A percentile compares a stretch with the other conserved stretches of the same genome.
Conservation (phyloP, 2,113 vertebrate species). For the Lophius piscatorius region DNA sequence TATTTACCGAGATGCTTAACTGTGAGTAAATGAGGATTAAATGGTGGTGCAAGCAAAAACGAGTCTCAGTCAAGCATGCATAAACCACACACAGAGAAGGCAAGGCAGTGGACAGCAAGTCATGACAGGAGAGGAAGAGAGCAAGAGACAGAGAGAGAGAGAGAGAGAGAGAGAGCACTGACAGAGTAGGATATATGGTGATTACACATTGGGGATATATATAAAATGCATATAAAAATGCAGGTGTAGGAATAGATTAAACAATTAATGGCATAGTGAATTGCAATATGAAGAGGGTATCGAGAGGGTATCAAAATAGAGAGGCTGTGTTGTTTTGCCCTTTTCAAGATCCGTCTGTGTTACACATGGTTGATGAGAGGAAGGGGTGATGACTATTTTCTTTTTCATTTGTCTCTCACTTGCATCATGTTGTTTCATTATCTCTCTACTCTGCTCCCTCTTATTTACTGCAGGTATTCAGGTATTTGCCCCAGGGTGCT, state of each 20-base stretch:
- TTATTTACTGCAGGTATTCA: conserved; percentile 75
- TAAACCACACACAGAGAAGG: conserved; percentile 21
- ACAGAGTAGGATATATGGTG: conserved; percentile 8
- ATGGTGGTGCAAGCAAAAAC: conserved; percentile 20
- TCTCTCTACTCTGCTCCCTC: conserved; percentile 19
- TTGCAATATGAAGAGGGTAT: neutral
- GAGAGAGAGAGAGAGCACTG: conserved; percentile 1
- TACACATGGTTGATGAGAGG: conserved; percentile 48
- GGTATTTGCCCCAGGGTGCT: conserved; percentile 73
- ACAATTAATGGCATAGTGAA: conserved; percentile 9
- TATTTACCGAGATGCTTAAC: neutral
- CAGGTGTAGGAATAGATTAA: conserved; percentile 26
- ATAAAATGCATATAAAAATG: conserved; percentile 22
- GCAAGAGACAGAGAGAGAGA: conserved; percentile 12
- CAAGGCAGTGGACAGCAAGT: conserved; percentile 47
- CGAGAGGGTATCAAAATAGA: conserved; percentile 25
- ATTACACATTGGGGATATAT: conserved; percentile 5
- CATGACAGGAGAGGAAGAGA: conserved; percentile 45
- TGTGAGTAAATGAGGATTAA: conserved; percentile 4
- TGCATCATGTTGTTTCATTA: conserved; percentile 36
- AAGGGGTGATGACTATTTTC: conserved; percentile 34
- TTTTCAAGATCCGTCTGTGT: conserved; percentile 36
- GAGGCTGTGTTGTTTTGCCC: conserved; percentile 33
- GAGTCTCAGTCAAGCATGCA: conserved; percentile 11
- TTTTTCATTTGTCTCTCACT: conserved; percentile 13